These are phyloP conservation scores for Bombus sibiricus DNA, from an alignment of 1,140 invertebrate species.

Conservation along the genomic window DNA sequence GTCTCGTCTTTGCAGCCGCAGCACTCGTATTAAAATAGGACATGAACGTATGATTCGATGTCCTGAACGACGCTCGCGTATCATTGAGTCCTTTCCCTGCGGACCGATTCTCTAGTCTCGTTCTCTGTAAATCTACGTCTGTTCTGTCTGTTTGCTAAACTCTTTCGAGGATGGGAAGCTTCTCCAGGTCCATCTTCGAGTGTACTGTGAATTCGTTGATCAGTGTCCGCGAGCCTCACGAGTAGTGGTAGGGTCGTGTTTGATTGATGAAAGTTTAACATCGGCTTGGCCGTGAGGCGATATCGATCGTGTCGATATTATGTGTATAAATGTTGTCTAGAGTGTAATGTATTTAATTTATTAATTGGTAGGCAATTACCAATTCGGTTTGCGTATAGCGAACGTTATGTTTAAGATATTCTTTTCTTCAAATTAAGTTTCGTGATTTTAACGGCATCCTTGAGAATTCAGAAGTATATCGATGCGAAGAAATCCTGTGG, in stretches of 20 bases:
- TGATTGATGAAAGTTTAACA: not conserved
- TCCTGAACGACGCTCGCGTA: constrained; percentile 35
- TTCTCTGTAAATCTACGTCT: not conserved
- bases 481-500: not conserved
- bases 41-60: not conserved
- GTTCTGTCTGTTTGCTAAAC: not conserved
- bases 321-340: not conserved
- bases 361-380: not conserved
- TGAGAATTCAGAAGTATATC: not conserved
- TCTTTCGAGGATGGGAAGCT: constrained; percentile 33
- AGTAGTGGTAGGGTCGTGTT: not conserved
- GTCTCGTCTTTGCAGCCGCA: constrained; percentile 82
- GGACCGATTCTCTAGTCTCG: not conserved
- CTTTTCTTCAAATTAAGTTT: not conserved
- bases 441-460: too few species aligned
- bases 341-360: not conserved
- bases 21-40: constrained; percentile 78
- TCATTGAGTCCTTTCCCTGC: constrained; percentile 40
- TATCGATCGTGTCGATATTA: not conserved
- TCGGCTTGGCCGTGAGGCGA: not conserved
- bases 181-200: constrained; percentile 21
- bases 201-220: constrained; percentile 11
- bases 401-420: not conserved
- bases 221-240: not conserved
- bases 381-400: too few species aligned